A percentile compares a stretch with the other conserved stretches of the same genome.
Conservation (phyloP, 2,888 invertebrate species). For the Drosophila setosimentum region DNA sequence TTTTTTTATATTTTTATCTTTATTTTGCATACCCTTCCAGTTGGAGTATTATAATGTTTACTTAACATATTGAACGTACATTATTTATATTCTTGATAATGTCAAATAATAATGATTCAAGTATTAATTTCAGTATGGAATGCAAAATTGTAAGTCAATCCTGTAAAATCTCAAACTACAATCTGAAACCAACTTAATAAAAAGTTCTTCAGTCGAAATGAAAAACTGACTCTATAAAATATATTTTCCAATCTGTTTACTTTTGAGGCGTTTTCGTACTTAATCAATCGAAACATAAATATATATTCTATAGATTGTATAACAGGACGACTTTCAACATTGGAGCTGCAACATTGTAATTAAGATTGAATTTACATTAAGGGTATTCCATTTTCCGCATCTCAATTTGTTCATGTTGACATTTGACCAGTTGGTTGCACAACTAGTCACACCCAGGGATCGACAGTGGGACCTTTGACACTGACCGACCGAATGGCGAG, state of each 20-base stretch:
- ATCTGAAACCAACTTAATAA: background rate
- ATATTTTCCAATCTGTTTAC: background rate
- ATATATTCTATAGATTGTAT: background rate
- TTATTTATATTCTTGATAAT: background rate
- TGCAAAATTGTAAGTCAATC: background rate
- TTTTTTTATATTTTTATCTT: background rate
- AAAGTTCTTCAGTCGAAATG: background rate
- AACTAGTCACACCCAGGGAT: background rate
- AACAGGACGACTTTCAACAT: background rate
- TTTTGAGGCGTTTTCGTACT: background rate
- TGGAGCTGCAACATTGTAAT: background rate
- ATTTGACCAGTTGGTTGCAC: slow-evolving; percentile 25
- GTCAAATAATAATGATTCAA: background rate
- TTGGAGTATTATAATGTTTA: background rate
- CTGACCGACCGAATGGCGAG: slow-evolving; percentile 57
- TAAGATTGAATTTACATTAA: background rate
- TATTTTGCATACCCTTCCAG: background rate
- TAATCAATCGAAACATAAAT: background rate
- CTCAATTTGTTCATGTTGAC: slow-evolving; percentile 6
- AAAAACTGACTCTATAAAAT: background rate
- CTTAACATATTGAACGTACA: background rate
- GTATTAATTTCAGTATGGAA: background rate
- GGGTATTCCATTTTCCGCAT: background rate
- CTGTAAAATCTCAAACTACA: background rate
- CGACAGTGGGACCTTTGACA: slow-evolving; percentile 57